These are phyloP conservation scores for Rhinichthys osculus DNA, from an alignment of 2,797 vertebrate species.

Conservation along the genomic window DNA sequence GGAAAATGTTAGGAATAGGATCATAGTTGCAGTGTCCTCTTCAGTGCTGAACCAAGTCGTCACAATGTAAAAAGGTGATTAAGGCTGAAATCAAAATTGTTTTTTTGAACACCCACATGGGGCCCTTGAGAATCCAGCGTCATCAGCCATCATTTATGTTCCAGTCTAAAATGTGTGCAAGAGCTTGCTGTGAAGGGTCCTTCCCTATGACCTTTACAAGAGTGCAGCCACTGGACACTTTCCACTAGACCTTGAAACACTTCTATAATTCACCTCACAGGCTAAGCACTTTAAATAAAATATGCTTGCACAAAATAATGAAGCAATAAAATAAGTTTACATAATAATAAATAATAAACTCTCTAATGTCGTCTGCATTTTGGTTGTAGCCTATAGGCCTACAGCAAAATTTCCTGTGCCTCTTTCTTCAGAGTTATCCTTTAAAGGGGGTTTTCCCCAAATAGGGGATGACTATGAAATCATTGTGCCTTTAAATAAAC, in stretches of 20 bases:
- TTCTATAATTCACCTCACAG: not conserved
- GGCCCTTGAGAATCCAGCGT: not conserved
- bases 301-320: not conserved
- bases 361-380: not conserved
- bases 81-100: not conserved
- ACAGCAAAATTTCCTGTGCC: not conserved
- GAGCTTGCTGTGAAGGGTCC: not conserved
- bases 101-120: not conserved
- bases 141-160: not conserved
- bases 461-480: not conserved
- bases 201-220: not conserved
- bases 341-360: not conserved
- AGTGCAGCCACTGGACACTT: constrained; percentile 15
- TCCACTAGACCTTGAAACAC: constrained; percentile 14
- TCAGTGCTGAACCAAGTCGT: not conserved
- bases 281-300: constrained; percentile 5
- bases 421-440: not conserved
- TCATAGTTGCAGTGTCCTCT: not conserved
- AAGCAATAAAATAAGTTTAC: not conserved
- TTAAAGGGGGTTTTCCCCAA: not conserved
- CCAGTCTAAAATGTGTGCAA: not conserved
- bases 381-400: not conserved
- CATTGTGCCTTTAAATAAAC: not conserved
- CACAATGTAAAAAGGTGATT: not conserved
- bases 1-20: not conserved